phyloP scores from a whole-genome alignment of 1,140 invertebrate genomes.

The Glossosoma conforme region DNA sequence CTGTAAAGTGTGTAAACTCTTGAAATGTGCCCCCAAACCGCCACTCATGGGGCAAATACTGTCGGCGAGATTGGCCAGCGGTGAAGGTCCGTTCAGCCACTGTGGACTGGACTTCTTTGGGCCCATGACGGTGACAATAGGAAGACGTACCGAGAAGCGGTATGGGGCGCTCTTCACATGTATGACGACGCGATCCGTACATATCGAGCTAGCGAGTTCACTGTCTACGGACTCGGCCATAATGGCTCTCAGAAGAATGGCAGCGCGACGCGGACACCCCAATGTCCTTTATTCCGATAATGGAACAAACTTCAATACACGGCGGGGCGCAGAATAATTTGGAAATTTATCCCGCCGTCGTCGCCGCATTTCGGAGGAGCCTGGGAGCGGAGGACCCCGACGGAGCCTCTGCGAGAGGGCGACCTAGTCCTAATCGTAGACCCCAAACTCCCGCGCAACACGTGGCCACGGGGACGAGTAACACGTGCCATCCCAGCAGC shows the following conservation, averaged over 20 bases:
- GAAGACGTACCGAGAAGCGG: slow-evolving; percentile 32
- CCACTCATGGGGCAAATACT: slow-evolving; percentile 29
- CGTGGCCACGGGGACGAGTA: slow-evolving; percentile 32
- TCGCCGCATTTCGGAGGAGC: too few species aligned
- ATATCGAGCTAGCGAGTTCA: slow-evolving; percentile 31
- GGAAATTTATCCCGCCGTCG: too few species aligned
- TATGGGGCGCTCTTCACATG: slow-evolving; percentile 38
- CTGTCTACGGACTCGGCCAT: slow-evolving; percentile 23
- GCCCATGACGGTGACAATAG: slow-evolving; percentile 31
- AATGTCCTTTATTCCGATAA: background rate
- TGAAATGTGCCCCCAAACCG: background rate
- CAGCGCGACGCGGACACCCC: background rate
- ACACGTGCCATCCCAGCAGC: slow-evolving; percentile 31
- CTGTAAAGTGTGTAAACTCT: background rate
- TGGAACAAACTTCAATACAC: background rate
- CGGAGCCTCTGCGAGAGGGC: too few species aligned
- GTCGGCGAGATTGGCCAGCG: slow-evolving; percentile 24
- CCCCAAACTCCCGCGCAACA: slow-evolving; percentile 28
- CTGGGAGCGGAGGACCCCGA: too few species aligned
- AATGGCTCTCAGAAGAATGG: slow-evolving; percentile 6
- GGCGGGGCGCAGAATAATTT: background rate
- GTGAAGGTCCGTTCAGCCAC: slow-evolving; percentile 30
- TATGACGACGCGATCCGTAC: slow-evolving; percentile 27
- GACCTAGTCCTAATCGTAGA: slow-evolving; percentile 30
- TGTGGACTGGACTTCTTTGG: slow-evolving; percentile 35